These are phyloP conservation scores for Meleagris gallopavo DNA, from an alignment of 2,113 vertebrate genomes.

Conservation along the genomic window DNA sequence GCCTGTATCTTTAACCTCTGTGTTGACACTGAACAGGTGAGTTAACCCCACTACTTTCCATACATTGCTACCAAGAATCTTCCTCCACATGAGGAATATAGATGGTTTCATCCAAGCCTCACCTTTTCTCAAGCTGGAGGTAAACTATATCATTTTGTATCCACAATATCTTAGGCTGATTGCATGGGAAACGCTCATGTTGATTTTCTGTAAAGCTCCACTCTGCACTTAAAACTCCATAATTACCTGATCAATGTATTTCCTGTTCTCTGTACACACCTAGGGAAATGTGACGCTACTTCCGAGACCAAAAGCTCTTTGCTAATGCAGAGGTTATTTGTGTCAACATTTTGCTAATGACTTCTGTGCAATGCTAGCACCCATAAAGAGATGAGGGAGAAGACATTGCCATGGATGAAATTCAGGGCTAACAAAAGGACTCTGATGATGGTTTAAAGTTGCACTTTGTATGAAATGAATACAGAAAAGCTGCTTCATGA, in stretches of 20 bases:
- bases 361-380: not conserved
- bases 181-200: not conserved
- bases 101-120: not conserved
- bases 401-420: not conserved
- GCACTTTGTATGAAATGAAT: not conserved
- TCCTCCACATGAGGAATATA: not conserved
- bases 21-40: not conserved
- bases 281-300: not conserved
- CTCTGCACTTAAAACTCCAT: not conserved
- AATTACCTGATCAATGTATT: not conserved
- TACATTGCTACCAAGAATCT: not conserved
- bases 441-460: not conserved
- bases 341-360: not conserved
- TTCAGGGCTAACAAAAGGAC: not conserved
- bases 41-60: not conserved
- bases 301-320: not conserved
- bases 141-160: not conserved
- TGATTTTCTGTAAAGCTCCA: not conserved
- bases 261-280: not conserved
- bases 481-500: not conserved
- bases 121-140: not conserved
- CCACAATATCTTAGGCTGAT: not conserved
- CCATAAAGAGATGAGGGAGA: not conserved
- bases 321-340: not conserved
- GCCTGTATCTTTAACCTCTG: accelerated